Percentiles rank a stretch among this genome's conserved stretches.
Conservation (phyloP, 2,888 invertebrate genomes). For the Halocaridina rubra region DNA sequence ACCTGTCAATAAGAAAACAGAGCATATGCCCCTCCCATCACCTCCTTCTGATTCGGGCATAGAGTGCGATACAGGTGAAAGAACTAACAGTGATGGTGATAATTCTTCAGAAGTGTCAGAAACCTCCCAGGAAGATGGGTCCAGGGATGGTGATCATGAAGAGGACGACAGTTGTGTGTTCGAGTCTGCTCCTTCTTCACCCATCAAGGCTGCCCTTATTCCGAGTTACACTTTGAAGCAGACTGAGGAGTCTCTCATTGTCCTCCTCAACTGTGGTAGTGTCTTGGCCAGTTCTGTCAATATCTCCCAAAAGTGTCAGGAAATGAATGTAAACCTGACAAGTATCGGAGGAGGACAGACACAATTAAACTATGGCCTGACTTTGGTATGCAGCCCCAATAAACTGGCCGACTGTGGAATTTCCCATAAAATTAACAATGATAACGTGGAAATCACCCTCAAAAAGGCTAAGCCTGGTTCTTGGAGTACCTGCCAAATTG, state of each 20-base stretch:
- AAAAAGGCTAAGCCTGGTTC: background rate
- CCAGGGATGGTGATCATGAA: background rate
- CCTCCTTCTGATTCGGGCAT: slow-evolving; percentile 47
- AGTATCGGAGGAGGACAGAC: slow-evolving; percentile 47
- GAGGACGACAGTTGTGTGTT: slow-evolving; percentile 19
- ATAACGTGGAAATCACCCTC: background rate
- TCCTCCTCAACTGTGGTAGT: slow-evolving; percentile 29
- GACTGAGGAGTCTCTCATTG: background rate
- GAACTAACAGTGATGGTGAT: slow-evolving; percentile 44
- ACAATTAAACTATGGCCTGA: slow-evolving; percentile 18
- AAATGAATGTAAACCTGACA: slow-evolving; percentile 3
- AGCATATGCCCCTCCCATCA: background rate
- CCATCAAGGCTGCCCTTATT: background rate
- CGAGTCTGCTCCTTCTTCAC: background rate
- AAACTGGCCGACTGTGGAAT: background rate
- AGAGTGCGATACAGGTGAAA: slow-evolving; percentile 33
- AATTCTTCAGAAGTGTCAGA: slow-evolving; percentile 42
- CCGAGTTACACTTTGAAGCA: slow-evolving; percentile 31
- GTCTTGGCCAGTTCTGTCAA: slow-evolving; percentile 21
- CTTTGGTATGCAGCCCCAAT: background rate
- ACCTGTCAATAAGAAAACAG: background rate
- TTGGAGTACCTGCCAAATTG: slow-evolving; percentile 23
- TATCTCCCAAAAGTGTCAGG: background rate
- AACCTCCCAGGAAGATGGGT: slow-evolving; percentile 39
- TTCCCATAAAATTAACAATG: background rate